Evolutionary conservation across 1,140 invertebrate species (phyloP), one percentile per base, ranked within the genome.

Genomic region (Brachionus rotundiformis): DNA sequence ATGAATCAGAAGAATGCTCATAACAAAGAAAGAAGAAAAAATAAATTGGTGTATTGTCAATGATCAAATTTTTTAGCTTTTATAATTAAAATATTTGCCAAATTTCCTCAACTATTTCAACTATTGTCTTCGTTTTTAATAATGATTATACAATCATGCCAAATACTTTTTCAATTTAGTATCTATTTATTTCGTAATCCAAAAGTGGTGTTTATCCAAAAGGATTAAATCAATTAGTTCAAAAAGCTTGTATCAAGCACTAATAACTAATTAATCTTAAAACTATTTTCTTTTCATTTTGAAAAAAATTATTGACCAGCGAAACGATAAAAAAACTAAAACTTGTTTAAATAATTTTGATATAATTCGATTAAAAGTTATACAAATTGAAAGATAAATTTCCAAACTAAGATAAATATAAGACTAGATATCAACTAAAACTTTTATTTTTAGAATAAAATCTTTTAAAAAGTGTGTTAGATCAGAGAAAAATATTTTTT

Each of bases 71-170:
- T 68, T 68, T 68, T 2, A 19, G 13, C 36, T 68, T 23, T n/a
- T n/a, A n/a, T 68, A 33, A 33, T 68, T 68, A 33, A 68, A 68
- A 68, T 68, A 36, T 68, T 68, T 68, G 10, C 61, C 25, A 63
- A 33, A 33, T 63, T 63, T 63, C 7, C 47, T 54, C n/a, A 54
- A 54, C 47, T 54, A 54, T 54, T 54, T 54, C n/a, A 54, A 54
- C 23, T 54, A 54, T 54, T 54, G 16, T 54, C 16, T 54, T 54
- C 8, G 33, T 36, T 7, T 4, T 16, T 54, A 19, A 54, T 54
- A 8, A 25, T 25, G 47, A 54, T 63, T 63, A 63, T 11, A 29
- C 61, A 63, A 63, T 54, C 4, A 2, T 54, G 23, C 2, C 33
- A 47, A 54, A 25, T 8, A 54, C 23, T 54, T 6, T 54, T 54